phyloP scores from a whole-genome alignment of 2,888 invertebrate species.

The Arrhopalites spinosus region DNA sequence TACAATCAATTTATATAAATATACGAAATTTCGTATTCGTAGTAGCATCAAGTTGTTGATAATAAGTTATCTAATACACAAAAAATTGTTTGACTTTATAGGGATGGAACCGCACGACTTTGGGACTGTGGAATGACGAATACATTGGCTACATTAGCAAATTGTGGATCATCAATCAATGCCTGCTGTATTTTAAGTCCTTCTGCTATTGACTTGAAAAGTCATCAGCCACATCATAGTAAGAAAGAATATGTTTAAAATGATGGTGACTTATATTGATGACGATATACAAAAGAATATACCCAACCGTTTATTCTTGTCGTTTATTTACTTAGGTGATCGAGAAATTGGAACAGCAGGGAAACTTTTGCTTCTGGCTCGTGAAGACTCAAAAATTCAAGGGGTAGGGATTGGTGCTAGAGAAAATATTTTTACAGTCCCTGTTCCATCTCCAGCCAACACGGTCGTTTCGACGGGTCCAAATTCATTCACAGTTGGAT shows the following conservation, averaged over 20 bases:
- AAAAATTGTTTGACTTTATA: slow-evolving; percentile 55
- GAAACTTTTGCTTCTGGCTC: slow-evolving; percentile 67
- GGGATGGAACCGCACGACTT: slow-evolving; percentile 71
- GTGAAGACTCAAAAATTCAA: slow-evolving; percentile 67
- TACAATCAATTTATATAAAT: slow-evolving; percentile 12
- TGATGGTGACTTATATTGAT: too few relatives aligned
- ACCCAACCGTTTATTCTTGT: background rate
- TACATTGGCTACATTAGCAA: slow-evolving; percentile 64
- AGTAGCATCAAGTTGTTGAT: too few relatives aligned
- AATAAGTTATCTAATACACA: too few relatives aligned
- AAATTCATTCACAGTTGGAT: slow-evolving; percentile 65
- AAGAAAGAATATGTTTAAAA: background rate
- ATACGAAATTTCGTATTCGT: background rate
- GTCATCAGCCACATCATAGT: slow-evolving; percentile 32
- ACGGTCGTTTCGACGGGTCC: slow-evolving; percentile 64
- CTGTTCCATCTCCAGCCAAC: slow-evolving; percentile 65
- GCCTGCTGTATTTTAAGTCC: slow-evolving; percentile 61
- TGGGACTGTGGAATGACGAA: slow-evolving; percentile 72
- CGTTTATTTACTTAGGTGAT: too few relatives aligned
- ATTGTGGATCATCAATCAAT: slow-evolving; percentile 66
- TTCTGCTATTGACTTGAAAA: slow-evolving; percentile 16
- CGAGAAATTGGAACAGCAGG: slow-evolving; percentile 67
- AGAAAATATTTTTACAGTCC: slow-evolving; percentile 60
- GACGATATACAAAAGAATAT: background rate
- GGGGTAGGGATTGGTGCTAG: slow-evolving; percentile 65